Evolutionary conservation across 2,113 vertebrate species (phyloP).

Genomic region (Pantherophis guttatus): DNA sequence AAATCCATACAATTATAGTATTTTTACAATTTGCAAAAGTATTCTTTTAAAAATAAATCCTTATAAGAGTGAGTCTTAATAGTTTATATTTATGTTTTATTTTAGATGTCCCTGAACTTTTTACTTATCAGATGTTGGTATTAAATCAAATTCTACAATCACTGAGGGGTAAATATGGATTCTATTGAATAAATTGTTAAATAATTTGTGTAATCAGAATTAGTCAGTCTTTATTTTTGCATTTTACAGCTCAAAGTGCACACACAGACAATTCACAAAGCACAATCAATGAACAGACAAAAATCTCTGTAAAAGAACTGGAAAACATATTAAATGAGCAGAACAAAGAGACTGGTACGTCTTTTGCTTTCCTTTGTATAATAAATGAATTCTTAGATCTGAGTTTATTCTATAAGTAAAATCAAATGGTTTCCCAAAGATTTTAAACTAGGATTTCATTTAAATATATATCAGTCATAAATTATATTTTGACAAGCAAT

Average conservation of each 20-base stretch:
- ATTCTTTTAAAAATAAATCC: neutral
- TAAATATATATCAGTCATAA: neutral
- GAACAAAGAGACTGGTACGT: neutral
- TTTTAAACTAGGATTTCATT: neutral
- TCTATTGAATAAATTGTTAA: neutral
- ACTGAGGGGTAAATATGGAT: constrained; percentile 7
- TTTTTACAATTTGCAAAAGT: neutral
- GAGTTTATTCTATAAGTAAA: neutral
- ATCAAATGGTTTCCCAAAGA: neutral
- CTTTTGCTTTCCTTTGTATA: neutral
- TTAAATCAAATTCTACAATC: constrained; percentile 13
- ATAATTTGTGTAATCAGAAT: neutral
- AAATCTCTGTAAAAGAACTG: neutral
- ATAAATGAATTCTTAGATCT: neutral
- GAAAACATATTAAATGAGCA: neutral
- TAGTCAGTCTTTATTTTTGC: neutral
- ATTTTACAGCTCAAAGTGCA: neutral
- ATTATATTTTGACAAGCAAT: neutral
- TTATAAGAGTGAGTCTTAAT: neutral
- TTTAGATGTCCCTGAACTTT: neutral
- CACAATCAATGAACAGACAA: neutral
- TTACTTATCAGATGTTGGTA: neutral
- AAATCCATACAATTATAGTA: neutral
- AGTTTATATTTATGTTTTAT: neutral
- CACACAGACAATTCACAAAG: neutral